A percentile compares a stretch with the other conserved stretches of the same genome.
phyloP scores from a whole-genome alignment of 2,888 invertebrate species.

The Nephrocerus scutellatus region DNA sequence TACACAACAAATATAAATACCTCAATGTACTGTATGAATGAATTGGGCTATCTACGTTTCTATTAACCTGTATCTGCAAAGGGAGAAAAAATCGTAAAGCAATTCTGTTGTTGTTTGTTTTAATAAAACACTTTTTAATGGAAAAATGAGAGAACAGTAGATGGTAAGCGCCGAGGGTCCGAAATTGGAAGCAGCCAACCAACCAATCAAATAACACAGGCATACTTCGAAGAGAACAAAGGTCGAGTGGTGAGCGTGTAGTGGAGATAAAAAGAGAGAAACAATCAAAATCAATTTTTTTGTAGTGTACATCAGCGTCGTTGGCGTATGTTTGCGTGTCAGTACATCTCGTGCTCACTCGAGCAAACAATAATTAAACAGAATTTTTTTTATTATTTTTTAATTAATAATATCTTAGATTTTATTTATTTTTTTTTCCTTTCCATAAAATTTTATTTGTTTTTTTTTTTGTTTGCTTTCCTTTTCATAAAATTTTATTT shows the following conservation, averaged over 20 bases:
- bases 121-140: conserved; percentile 11
- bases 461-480: conserved; percentile 2
- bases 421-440: conserved; percentile 25
- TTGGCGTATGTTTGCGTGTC: too few relatives aligned
- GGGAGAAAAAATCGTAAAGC: conserved; percentile 31
- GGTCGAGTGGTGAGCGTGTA: too few relatives aligned
- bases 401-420: conserved; percentile 23
- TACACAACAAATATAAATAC: conserved; percentile 15
- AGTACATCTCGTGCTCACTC: too few relatives aligned
- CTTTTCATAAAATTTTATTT: conserved; percentile 6
- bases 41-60: too few relatives aligned
- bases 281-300: conserved; percentile 19
- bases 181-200: conserved; percentile 12
- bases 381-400: conserved; percentile 18
- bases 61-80: too few relatives aligned
- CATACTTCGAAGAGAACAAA: background rate
- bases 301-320: too few relatives aligned
- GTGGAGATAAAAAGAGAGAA: too few relatives aligned
- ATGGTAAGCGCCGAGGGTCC: too few relatives aligned
- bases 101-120: too few relatives aligned
- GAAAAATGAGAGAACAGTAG: too few relatives aligned
- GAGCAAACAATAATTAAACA: too few relatives aligned
- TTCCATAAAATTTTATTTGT: conserved; percentile 17
- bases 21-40: conserved; percentile 13
- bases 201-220: conserved; percentile 9